Percentiles rank a stretch among this genome's conserved stretches.
Evolutionary conservation across 2,888 invertebrate genomes (phyloP).

Genomic region (Trilocha varians): DNA sequence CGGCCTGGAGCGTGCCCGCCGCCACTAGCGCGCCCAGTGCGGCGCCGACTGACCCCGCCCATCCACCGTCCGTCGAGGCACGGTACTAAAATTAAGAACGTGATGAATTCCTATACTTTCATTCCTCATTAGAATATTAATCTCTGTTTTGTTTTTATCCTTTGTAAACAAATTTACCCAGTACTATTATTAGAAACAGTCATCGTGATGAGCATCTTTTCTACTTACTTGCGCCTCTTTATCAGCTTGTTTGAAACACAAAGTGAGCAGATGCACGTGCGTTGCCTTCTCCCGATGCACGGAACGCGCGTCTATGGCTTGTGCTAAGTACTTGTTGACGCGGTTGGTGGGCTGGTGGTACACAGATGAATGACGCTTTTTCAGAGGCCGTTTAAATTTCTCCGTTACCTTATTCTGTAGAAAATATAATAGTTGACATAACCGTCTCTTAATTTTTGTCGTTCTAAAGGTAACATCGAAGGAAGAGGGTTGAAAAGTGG

Average conservation of each 20-base stretch:
- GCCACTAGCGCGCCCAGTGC: slow-evolving; percentile 83
- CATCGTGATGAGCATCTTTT: not conserved
- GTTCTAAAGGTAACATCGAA: slow-evolving; percentile 3
- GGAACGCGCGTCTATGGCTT: slow-evolving; percentile 91
- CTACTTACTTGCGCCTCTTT: slow-evolving; percentile 83
- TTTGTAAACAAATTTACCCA: too few species aligned
- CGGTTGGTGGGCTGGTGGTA: slow-evolving; percentile 92
- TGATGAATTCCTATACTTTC: too few species aligned
- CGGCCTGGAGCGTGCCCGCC: slow-evolving; percentile 82
- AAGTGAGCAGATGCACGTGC: slow-evolving; percentile 88
- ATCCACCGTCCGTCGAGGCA: slow-evolving; percentile 87
- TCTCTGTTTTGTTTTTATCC: too few species aligned
- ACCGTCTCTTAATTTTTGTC: not conserved
- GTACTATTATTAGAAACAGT: too few species aligned
- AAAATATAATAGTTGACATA: slow-evolving; percentile 9
- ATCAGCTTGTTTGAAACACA: slow-evolving; percentile 87
- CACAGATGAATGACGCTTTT: slow-evolving; percentile 89
- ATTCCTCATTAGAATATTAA: too few species aligned
- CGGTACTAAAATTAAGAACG: slow-evolving; percentile 86
- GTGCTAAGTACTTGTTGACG: slow-evolving; percentile 92
- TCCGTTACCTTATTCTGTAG: slow-evolving; percentile 88
- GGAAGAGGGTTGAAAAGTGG: slow-evolving; percentile 19
- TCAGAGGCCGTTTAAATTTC: slow-evolving; percentile 89
- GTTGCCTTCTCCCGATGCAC: slow-evolving; percentile 92
- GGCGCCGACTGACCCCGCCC: slow-evolving; percentile 86